Conservation (phyloP, 2,888 invertebrate species). For the Julus scanicus region DNA sequence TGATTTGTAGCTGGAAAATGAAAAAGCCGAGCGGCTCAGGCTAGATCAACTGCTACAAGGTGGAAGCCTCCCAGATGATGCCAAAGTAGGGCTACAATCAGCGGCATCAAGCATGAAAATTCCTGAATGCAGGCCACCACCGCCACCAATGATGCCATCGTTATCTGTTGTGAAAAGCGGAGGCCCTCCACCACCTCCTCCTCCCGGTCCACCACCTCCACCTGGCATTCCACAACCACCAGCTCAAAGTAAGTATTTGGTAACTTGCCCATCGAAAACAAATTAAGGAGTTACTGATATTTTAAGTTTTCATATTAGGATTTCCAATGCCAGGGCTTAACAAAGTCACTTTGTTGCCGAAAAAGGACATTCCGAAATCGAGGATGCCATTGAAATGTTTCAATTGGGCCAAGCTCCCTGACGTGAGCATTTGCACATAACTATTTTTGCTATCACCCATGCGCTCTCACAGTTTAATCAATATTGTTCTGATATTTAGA, state of each 20-base stretch:
- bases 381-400: conserved; percentile 93
- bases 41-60: conserved; percentile 88
- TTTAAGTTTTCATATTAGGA: conserved; percentile 53
- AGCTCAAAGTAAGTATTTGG: neutral
- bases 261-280: conserved; percentile 22
- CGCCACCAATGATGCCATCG: conserved; percentile 61
- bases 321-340: conserved; percentile 46
- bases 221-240: conserved; percentile 69
- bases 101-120: conserved; percentile 60
- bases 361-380: conserved; percentile 91
- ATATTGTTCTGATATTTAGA: conserved; percentile 63
- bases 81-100: conserved; percentile 73
- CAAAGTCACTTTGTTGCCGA: conserved; percentile 48
- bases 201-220: conserved; percentile 72
- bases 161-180: neutral
- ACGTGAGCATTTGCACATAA: too few species aligned
- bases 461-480: neutral
- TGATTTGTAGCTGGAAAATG: conserved; percentile 65
- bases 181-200: conserved; percentile 62
- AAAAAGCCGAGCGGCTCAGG: conserved; percentile 76
- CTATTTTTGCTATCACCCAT: neutral
- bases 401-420: conserved; percentile 97
- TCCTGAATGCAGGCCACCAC: conserved; percentile 60
- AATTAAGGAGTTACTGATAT: neutral
- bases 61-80: conserved; percentile 93